Conservation (phyloP, 1,140 invertebrate genomes). For the Penaeus indicus region DNA sequence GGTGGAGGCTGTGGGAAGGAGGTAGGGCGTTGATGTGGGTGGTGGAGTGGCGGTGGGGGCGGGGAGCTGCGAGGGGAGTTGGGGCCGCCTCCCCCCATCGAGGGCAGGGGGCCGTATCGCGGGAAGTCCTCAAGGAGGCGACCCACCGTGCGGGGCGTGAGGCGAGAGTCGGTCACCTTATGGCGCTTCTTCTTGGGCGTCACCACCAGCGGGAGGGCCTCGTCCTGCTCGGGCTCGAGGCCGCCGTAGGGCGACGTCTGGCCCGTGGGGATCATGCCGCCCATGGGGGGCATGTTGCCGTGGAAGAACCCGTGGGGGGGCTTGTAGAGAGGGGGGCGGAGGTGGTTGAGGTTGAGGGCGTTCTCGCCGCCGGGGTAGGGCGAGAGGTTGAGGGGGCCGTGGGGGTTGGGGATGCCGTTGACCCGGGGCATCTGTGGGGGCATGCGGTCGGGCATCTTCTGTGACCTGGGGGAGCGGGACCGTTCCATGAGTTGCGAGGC, state of each 20-base stretch:
- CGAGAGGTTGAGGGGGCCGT: slow-evolving; percentile 67
- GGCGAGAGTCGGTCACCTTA: slow-evolving; percentile 95
- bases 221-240: slow-evolving; percentile 79
- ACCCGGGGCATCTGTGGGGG: slow-evolving; percentile 77
- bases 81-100: slow-evolving; percentile 63
- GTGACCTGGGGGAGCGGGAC: slow-evolving; percentile 54
- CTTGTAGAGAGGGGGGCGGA: slow-evolving; percentile 69
- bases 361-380: slow-evolving; percentile 70
- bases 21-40: slow-evolving; percentile 93
- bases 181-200: slow-evolving; percentile 95
- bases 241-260: slow-evolving; percentile 64
- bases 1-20: slow-evolving; percentile 77
- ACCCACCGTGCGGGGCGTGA: slow-evolving; percentile 91
- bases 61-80: slow-evolving; percentile 82
- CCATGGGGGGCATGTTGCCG: slow-evolving; percentile 65
- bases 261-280: slow-evolving; percentile 53
- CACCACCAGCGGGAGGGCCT: slow-evolving; percentile 92
- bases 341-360: slow-evolving; percentile 67
- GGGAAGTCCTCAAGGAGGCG: slow-evolving; percentile 80
- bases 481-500: slow-evolving; percentile 62
- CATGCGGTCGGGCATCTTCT: slow-evolving; percentile 70
- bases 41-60: slow-evolving; percentile 89
- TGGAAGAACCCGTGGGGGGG: slow-evolving; percentile 59
- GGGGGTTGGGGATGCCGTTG: slow-evolving; percentile 73
- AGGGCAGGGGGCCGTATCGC: slow-evolving; percentile 71